Conservation (phyloP, 2,113 vertebrate species). For the Chrysochloris asiatica region DNA sequence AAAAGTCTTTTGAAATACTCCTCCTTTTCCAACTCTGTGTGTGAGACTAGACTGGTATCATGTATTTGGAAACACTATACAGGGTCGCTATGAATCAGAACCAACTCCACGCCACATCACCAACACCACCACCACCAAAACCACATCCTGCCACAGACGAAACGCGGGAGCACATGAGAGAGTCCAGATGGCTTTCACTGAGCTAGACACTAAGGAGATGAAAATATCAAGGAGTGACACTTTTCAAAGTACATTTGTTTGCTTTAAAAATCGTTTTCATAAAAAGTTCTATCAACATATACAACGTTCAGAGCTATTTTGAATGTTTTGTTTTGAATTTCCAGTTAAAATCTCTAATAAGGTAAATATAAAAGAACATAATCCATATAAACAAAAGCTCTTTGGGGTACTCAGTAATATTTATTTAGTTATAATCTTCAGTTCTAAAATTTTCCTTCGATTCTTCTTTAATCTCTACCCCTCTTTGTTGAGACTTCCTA, state of each 20-base stretch:
- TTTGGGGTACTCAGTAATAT: not conserved
- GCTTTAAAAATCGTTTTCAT: not conserved
- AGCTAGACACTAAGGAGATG: too few relatives aligned
- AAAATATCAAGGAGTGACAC: not conserved
- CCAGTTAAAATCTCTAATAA: not conserved
- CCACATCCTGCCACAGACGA: accelerated
- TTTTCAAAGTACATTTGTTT: not conserved
- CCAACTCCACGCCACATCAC: too few relatives aligned
- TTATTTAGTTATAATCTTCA: too few relatives aligned
- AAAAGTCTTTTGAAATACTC: too few relatives aligned
- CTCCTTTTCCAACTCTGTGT: too few relatives aligned
- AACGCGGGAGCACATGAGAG: too few relatives aligned
- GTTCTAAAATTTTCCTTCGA: not conserved
- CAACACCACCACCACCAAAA: too few relatives aligned
- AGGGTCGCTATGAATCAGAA: too few relatives aligned
- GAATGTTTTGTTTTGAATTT: not conserved
- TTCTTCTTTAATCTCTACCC: not conserved
- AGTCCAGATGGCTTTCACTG: not conserved
- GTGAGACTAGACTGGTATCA: too few relatives aligned
- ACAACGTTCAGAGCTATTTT: not conserved
- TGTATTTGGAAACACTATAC: too few relatives aligned
- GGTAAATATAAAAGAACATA: not conserved
- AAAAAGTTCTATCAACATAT: not conserved
- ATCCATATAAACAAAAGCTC: not conserved
- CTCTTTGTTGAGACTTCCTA: not conserved